Conservation (phyloP, 2,113 vertebrate genomes). For the Silurus asotus region DNA sequence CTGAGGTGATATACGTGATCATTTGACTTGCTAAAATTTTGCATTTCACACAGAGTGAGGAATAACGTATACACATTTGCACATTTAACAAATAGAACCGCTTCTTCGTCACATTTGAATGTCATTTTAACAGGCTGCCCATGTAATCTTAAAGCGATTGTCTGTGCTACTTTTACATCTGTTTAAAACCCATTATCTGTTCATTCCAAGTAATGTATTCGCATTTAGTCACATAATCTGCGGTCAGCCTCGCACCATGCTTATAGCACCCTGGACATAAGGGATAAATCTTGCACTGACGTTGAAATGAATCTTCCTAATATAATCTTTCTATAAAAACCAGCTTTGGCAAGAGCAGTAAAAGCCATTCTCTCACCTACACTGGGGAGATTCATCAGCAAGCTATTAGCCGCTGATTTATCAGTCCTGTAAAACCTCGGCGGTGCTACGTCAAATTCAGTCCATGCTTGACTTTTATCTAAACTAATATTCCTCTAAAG, state of each 20-base stretch:
- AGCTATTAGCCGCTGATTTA: constrained; percentile 35
- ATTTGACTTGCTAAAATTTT: not conserved
- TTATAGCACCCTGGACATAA: not conserved
- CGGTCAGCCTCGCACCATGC: not conserved
- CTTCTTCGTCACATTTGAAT: not conserved
- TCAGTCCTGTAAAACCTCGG: constrained; percentile 29
- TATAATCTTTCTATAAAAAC: constrained; percentile 12
- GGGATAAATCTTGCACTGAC: constrained; percentile 9
- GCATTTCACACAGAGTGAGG: not conserved
- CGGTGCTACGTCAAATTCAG: constrained; percentile 29
- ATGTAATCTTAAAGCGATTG: not conserved
- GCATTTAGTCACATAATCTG: not conserved
- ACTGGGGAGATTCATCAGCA: constrained; percentile 28
- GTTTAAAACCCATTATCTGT: not conserved
- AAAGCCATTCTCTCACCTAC: constrained; percentile 32
- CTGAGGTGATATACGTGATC: not conserved
- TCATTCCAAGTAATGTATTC: not conserved
- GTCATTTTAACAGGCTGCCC: not conserved
- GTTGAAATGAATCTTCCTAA: constrained; percentile 14
- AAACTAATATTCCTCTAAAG: constrained; percentile 32
- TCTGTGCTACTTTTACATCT: not conserved
- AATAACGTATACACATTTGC: not conserved
- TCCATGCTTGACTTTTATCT: constrained; percentile 19
- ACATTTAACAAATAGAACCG: not conserved
- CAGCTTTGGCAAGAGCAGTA: constrained; percentile 29